Evolutionary conservation across 2,797 vertebrate genomes (phyloP).

Genomic region (Microctenopoma steveboyesi): DNA sequence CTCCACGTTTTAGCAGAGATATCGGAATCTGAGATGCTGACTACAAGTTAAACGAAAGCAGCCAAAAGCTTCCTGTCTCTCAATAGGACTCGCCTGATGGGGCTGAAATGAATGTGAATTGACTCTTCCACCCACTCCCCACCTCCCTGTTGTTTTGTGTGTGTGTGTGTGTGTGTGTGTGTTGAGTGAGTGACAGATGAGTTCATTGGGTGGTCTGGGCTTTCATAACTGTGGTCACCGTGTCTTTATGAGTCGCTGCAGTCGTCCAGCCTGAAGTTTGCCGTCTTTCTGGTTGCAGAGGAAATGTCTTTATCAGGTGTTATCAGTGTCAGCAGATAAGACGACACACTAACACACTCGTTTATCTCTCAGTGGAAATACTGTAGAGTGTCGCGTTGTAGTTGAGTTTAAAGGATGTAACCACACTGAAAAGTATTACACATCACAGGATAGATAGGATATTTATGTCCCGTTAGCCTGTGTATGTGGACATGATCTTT

Average conservation of each 20-base stretch:
- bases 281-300: not conserved
- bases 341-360: not conserved
- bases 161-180: slow-evolving; percentile 28
- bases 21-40: not conserved
- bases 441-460: no score
- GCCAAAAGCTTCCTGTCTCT: slow-evolving; percentile 47
- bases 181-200: slow-evolving; percentile 50
- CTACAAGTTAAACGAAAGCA: not conserved
- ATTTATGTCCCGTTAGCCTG: no score
- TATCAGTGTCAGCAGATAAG: slow-evolving; percentile 11
- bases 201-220: slow-evolving; percentile 64
- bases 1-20: not conserved
- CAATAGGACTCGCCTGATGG: slow-evolving; percentile 40
- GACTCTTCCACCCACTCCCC: slow-evolving; percentile 62
- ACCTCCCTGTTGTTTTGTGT: slow-evolving; percentile 47
- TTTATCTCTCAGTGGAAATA: slow-evolving; percentile 16
- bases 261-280: not conserved
- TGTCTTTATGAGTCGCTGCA: not conserved
- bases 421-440: no score
- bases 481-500: no score
- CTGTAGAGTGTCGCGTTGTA: not conserved
- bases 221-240: slow-evolving; percentile 6
- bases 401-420: not conserved
- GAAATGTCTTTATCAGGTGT: not conserved
- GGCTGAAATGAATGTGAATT: slow-evolving; percentile 59